Base-by-base conservation (phyloP, 2,113 vertebrate species). In the Actinemys pallida region DNA sequence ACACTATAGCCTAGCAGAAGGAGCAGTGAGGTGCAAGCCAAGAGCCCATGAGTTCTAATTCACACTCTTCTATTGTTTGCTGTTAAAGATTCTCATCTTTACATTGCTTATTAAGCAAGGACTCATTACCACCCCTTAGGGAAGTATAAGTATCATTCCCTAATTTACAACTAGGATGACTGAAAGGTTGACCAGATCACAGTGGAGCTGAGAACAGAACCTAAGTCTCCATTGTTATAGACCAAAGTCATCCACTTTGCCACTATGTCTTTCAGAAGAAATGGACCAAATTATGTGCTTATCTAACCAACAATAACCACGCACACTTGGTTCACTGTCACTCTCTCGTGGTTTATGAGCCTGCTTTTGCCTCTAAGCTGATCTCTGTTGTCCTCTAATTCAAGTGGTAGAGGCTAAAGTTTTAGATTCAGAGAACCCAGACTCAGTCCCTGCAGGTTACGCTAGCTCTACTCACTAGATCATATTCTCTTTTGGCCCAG, bases 51-150 rank as follows among this genome's bases (percentile, higher is more conserved):
- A 96, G 83, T 95, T 95, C 94, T 52, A 86, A 85, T 19, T 76
- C 83, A 83, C 54, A 79, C 81, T 90, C 81, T 92, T 59, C 81
- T n/a, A 6, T 65, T 35, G 81, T 6, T 88, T 81, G 54, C 53
- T 56, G 56, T 25, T 0, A n/a, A 65, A 52, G 91, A 65, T 90
- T 90, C 94, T 89, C 81, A 62, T 94, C 89, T 84, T 89, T 88
- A 19, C 83, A 93, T 88, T 92, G 94, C 89, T 88, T 92, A 96
- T 93, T 95, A 93, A 88, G 45, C 83, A 39, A 69, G 84, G 84
- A 90, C 47, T 56, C 22, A 69, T 2, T 9, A 53, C 59, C 84
- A 82, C 83, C 92, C 87, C 50, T 93, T 94, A 87, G 49, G 72
- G 85, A 86, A 31, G n/a, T 84, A 85, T 78, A 83, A 90, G 76